Base-by-base conservation (phyloP, 2,113 vertebrate species). In the Noturus placidus region DNA sequence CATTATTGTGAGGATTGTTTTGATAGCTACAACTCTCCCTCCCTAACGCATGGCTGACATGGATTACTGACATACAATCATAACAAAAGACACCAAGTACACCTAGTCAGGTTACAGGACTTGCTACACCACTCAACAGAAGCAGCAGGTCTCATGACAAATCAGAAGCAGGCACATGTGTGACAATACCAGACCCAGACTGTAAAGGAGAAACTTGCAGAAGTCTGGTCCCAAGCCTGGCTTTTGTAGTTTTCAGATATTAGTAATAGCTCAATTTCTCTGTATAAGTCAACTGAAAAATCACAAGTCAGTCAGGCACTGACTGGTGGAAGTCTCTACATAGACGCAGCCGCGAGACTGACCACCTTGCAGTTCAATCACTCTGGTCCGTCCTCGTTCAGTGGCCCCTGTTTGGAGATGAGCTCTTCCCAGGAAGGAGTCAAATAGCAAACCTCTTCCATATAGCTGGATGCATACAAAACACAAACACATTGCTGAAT, bases 281-380 rank as follows among this genome's bases (percentile, higher is more conserved):
- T 72, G 72, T 42, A n/a, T 7, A 57, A 33, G 3, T 57, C n/a
- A 80, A 33, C 10, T 2, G 6, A 80, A 52, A 78, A 11, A 79
- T 94, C 92, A 96, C 74, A 96, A 90, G 77, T 96, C 94, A 11
- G 92, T 94, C 84, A 96, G 93, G 83, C 94, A 93, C 72, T 90
- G 54, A 76, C 96, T 96, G 89, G 95, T 95, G 2, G 95, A 95
- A 0, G 94, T 95, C 85, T 96, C 95, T 0, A 96, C 84, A 33
- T 94, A 92, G 90, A 96, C 10, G 52, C 91, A 91, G 3, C 94
- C 92, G 4, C 85, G 84, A 38, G 85, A 89, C 2, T n/a, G 91
- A 38, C 93, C 89, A 0, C 92, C 89, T n/a, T 89, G 92, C 5
- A 96, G 89, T 27, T 94, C 94, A 4, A 96, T 92, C 76, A 93